Evolutionary conservation across 2,888 invertebrate genomes (phyloP).

Genomic region (Noctuana brunneofusca): DNA sequence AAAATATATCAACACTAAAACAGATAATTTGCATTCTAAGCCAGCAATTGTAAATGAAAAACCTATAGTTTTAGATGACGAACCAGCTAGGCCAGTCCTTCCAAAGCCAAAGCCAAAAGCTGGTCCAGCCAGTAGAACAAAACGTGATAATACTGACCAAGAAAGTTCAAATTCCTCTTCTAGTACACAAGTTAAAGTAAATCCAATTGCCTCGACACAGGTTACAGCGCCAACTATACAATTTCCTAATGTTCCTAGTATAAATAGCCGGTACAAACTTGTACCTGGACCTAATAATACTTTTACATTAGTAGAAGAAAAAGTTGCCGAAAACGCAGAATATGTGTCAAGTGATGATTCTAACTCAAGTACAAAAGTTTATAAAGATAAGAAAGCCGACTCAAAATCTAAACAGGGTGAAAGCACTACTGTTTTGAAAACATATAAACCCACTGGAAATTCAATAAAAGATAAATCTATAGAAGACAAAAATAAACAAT

Average conservation of each 20-base stretch:
- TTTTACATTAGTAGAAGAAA: slow-evolving; percentile 66
- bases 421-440: background rate
- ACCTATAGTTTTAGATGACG: slow-evolving; percentile 39
- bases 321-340: slow-evolving; percentile 40
- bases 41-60: slow-evolving; percentile 43
- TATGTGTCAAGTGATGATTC: slow-evolving; percentile 30
- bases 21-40: slow-evolving; percentile 48
- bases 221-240: slow-evolving; percentile 48
- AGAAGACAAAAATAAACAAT: slow-evolving; percentile 18
- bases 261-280: slow-evolving; percentile 66
- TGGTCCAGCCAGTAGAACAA: slow-evolving; percentile 72
- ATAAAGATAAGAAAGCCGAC: slow-evolving; percentile 17
- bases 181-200: slow-evolving; percentile 26
- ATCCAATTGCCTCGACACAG: slow-evolving; percentile 22
- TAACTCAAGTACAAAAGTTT: slow-evolving; percentile 9
- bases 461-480: slow-evolving; percentile 29
- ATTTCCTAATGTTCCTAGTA: slow-evolving; percentile 55
- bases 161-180: slow-evolving; percentile 3
- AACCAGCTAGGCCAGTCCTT: slow-evolving; percentile 36
- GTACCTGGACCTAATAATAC: slow-evolving; percentile 73
- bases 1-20: slow-evolving; percentile 68
- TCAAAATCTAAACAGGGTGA: slow-evolving; percentile 23
- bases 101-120: slow-evolving; percentile 59
- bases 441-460: slow-evolving; percentile 8
- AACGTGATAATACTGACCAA: slow-evolving; percentile 39